phyloP scores from a whole-genome alignment of 2,888 invertebrate genomes.

The Oeneis ivallda region DNA sequence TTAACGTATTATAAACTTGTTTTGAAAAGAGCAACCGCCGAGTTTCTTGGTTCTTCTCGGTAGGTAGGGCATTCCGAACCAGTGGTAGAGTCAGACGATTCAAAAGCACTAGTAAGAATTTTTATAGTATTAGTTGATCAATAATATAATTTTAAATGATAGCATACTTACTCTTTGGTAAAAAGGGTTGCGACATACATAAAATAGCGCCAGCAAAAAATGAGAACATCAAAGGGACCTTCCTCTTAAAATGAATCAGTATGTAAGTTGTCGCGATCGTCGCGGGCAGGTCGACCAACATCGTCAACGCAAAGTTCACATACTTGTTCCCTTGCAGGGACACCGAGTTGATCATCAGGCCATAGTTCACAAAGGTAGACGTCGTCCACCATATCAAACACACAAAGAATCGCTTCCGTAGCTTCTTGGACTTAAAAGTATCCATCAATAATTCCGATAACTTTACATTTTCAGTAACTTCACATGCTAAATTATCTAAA shows the following conservation, averaged over 20 bases:
- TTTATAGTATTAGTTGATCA: too few relatives aligned
- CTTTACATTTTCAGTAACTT: slow-evolving; percentile 48
- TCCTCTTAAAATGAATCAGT: slow-evolving; percentile 79
- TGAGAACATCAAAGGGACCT: slow-evolving; percentile 76
- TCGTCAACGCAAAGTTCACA: slow-evolving; percentile 85
- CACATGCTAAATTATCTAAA: slow-evolving; percentile 53
- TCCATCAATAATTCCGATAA: slow-evolving; percentile 53
- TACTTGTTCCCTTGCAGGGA: slow-evolving; percentile 88
- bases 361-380: slow-evolving; percentile 89
- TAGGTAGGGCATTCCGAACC: too few relatives aligned
- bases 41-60: too few relatives aligned
- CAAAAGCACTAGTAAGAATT: too few relatives aligned
- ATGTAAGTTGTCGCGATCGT: slow-evolving; percentile 77
- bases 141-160: too few relatives aligned
- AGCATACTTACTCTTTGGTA: slow-evolving; percentile 19
- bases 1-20: too few relatives aligned
- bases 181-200: slow-evolving; percentile 82
- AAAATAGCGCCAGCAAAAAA: slow-evolving; percentile 80
- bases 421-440: slow-evolving; percentile 58
- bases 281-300: slow-evolving; percentile 82
- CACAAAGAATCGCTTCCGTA: slow-evolving; percentile 62
- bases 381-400: slow-evolving; percentile 80
- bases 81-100: too few relatives aligned
- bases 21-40: too few relatives aligned
- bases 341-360: slow-evolving; percentile 88